These are phyloP conservation scores for Carcina quercana DNA, from an alignment of 2,888 invertebrate genomes.

Conservation along the genomic window DNA sequence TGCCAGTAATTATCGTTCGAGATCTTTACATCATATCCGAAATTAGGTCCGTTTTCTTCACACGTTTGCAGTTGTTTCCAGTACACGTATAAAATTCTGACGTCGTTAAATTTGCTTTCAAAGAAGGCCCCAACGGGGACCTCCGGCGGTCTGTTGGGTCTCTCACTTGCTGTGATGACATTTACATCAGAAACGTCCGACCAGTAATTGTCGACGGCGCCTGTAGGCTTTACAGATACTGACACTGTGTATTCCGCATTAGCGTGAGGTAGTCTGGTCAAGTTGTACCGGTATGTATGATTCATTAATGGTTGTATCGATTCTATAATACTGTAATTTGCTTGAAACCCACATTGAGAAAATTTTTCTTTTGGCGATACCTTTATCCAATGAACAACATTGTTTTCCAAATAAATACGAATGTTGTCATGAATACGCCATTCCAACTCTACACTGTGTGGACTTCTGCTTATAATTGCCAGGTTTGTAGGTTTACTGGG, in stretches of 20 bases:
- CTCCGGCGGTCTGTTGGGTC: constrained; percentile 75
- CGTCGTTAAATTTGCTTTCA: constrained; percentile 51
- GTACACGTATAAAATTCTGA: constrained; percentile 58
- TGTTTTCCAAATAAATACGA: constrained; percentile 4
- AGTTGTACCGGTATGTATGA: constrained; percentile 5
- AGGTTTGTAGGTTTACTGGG: constrained; percentile 13
- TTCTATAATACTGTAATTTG: too few relatives aligned
- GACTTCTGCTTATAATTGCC: constrained; percentile 5
- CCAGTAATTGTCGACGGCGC: constrained; percentile 71
- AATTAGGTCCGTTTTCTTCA: constrained; percentile 78
- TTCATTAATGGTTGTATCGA: not conserved
- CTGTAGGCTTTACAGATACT: constrained; percentile 68
- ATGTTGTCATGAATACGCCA: constrained; percentile 15
- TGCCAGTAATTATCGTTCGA: constrained; percentile 8
- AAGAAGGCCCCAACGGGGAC: constrained; percentile 81
- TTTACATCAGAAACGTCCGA: too few relatives aligned
- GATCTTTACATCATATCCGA: too few relatives aligned
- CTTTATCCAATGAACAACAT: too few relatives aligned
- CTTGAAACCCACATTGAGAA: too few relatives aligned
- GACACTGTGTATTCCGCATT: constrained; percentile 76
- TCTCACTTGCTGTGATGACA: constrained; percentile 62
- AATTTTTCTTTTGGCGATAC: too few relatives aligned
- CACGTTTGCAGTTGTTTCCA: constrained; percentile 78
- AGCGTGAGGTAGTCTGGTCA: constrained; percentile 67
- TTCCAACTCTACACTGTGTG: constrained; percentile 15